Base-by-base conservation (phyloP, 2,113 vertebrate genomes). In the Theristicus caerulescens region DNA sequence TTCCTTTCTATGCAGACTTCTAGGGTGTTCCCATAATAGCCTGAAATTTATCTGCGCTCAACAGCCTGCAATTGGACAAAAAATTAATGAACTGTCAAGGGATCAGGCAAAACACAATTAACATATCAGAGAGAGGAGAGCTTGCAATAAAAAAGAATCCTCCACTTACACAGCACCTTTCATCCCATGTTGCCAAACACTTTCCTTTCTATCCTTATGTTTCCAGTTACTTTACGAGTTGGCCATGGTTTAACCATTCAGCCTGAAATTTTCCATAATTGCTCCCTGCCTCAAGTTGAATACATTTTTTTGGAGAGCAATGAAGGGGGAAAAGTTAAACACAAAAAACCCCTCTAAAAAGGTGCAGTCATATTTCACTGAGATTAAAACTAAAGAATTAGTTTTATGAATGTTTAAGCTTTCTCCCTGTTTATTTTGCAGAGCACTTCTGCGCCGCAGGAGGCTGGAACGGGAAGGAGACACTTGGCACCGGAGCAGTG, bases 1-100 rank as follows among this genome's bases (percentile, higher is more conserved):
- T 98, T 98, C 97, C 97, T 97, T 93, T 97, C 95, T 84, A 81
- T 93, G 95, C 93, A 96, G 74, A 94, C 94, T 96, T 77, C 78
- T 90, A 89, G 97, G 97, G 96, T 97, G 97, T 97, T 97, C 96
- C 95, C 93, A 81, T 92, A 96, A 95, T 95, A 94, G 92, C 66
- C 89, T 96, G 91, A 92, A 92, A 95, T 95, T 97, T 97, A 97
- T 98, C 96, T 97, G 91, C 86, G 62, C 83, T 95, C 27, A 42
- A 85, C 92, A 93, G 95, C 83, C 90, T 92, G 65, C 82, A 92
- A 94, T 90, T 91, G 94, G 84, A 62, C 49, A 87, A 93, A 89
- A 96, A 96, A 95, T 92, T 84, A 97, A 96, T 96, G 95, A 86
- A 92, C 83, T 97, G 94, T 84, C 94, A 93, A 77, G 80, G 62